A percentile compares a stretch with the other conserved stretches of the same genome.
These are phyloP conservation scores for Tetrao urogallus DNA, from an alignment of 2,113 vertebrate species.

Conservation along the genomic window DNA sequence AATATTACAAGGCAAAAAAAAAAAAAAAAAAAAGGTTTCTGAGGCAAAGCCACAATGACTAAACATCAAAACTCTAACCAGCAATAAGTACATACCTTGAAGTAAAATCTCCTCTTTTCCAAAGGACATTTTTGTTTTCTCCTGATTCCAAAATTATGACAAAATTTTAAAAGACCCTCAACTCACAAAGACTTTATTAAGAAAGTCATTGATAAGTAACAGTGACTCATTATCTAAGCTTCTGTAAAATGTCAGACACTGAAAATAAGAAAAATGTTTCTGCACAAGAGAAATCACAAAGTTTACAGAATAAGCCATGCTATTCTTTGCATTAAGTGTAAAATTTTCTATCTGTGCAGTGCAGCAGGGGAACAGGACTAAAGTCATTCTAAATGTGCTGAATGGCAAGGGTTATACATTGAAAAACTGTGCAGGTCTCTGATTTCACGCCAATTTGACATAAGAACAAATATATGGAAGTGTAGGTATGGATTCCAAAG, in stretches of 20 bases:
- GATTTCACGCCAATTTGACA: neutral
- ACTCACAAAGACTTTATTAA: neutral
- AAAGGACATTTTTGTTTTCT: neutral
- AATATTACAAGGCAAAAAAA: neutral
- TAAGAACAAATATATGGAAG: neutral
- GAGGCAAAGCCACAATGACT: neutral
- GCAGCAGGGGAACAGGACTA: neutral
- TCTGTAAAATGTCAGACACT: neutral
- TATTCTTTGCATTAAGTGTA: neutral
- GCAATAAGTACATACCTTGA: neutral
- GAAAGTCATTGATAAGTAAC: neutral
- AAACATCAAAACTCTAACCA: neutral
- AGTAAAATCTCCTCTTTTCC: neutral
- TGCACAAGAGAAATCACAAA: neutral
- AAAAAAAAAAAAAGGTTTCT: neutral
- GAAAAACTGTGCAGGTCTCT: fast-evolving
- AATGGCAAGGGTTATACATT: neutral
- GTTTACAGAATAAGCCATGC: neutral
- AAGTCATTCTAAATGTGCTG: neutral
- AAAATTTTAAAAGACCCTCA: neutral
- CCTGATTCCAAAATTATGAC: neutral
- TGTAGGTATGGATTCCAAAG: neutral
- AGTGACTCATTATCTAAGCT: neutral
- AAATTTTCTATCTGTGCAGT: neutral
- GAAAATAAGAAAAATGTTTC: neutral